Evolutionary conservation across 2,113 vertebrate genomes (phyloP), one percentile per base, ranked within the genome.

Genomic region (Talpa occidentalis): DNA sequence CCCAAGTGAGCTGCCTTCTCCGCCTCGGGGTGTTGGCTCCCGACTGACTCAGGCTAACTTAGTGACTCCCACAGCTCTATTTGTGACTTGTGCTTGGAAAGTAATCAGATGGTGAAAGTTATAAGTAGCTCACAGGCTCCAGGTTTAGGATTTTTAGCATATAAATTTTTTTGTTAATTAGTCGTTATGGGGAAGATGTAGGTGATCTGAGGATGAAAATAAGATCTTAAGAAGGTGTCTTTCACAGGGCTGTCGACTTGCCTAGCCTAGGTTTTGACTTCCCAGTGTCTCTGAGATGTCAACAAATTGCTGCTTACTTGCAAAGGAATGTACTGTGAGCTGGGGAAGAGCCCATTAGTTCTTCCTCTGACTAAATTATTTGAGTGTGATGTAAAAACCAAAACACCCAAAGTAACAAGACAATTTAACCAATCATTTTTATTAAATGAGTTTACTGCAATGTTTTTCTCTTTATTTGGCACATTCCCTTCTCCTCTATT

Each of bases 261-360:
- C 67, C 66, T 32, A 2, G 42, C n/a, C 30, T 35, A 49, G 49
- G 28, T 30, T 4, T 56, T 28, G 1, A n/a, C 78, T 52, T 69
- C 37, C 69, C 86, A 8, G 28, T 12, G 24, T 86, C 60, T 74
- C 67, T 2, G 52, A 85, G 85, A 37, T 19, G 4, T 1, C 24
- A 94, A 90, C 85, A 82, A 22, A 66, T 28, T 72, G 19, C 79
- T 60, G n/a, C 91, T 95, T 77, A 30, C 90, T 83, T 95, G 59
- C 52, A 72, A 52, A 70, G 47, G 76, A 79, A 37, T 56, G 32
- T 76, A 40, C 62, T 81, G 0, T 70, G 10, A 10, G 67, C 80
- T 32, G 32, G 64, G 74, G 44, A 77, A 81, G 37, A 74, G 42
- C n/a, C 4, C 15, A 2, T 24, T 3, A 76, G 59, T 82, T 79